Conservation (phyloP, 1,140 invertebrate genomes). For the Orchestia grillus region DNA sequence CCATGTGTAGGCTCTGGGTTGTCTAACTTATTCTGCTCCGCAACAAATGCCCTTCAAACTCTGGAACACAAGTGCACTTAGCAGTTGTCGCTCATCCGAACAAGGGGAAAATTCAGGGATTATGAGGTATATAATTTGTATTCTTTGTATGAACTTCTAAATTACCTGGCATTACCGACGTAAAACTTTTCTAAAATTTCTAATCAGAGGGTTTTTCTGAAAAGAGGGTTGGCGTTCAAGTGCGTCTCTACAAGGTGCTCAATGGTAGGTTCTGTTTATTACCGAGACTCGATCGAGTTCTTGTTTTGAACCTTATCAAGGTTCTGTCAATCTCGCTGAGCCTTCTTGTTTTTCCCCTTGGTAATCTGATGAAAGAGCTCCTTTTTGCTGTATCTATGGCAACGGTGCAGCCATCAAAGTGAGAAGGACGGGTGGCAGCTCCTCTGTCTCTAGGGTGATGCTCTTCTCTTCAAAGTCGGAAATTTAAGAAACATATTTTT, state of each 20-base stretch:
- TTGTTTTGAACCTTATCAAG: constrained; percentile 2
- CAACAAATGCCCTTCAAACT: not conserved
- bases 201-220: too few species aligned
- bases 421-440: not conserved
- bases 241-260: not conserved
- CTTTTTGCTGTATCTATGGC: constrained; percentile 39
- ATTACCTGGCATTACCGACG: not conserved
- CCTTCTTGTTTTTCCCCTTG: constrained; percentile 18
- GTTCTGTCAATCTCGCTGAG: constrained; percentile 15
- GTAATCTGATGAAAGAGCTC: constrained; percentile 35
- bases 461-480: constrained; percentile 7
- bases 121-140: not conserved
- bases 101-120: not conserved
- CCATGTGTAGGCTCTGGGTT: too few species aligned
- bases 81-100: not conserved
- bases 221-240: not conserved
- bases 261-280: not conserved
- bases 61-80: not conserved
- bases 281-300: not conserved
- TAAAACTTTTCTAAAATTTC: not conserved
- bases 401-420: constrained; percentile 38
- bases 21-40: too few species aligned
- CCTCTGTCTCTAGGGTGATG: not conserved
- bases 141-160: not conserved
- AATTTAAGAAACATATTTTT: not conserved